Evolutionary conservation across 2,113 vertebrate genomes (phyloP).

Genomic region (Lycaon pictus): DNA sequence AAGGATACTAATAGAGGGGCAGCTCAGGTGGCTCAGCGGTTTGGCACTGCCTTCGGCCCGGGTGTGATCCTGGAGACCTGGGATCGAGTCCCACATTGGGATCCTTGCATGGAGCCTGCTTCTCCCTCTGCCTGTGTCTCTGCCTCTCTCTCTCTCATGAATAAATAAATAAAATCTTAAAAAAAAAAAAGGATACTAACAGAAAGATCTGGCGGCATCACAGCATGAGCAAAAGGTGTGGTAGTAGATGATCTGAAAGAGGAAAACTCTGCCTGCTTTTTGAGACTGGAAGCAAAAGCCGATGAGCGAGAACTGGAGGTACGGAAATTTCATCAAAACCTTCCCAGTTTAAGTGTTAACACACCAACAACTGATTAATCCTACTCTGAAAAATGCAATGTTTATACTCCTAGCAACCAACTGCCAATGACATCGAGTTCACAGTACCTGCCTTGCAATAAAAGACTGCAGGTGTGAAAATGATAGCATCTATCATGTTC

Average conservation of each 20-base stretch:
- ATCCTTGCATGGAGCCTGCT: too few species aligned
- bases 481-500: not conserved
- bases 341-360: not conserved
- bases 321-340: not conserved
- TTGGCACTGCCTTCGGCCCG: too few species aligned
- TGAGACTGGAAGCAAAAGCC: not conserved
- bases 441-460: not conserved
- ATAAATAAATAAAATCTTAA: too few species aligned
- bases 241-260: not conserved
- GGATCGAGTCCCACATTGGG: too few species aligned
- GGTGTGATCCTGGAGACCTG: too few species aligned
- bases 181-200: not conserved
- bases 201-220: not conserved
- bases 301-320: not conserved
- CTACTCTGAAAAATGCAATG: not conserved
- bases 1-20: not conserved
- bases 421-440: not conserved
- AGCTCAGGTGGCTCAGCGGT: too few species aligned
- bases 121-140: too few species aligned
- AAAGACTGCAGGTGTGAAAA: not conserved
- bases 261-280: not conserved
- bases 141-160: too few species aligned
- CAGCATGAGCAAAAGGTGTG: not conserved
- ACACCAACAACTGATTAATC: not conserved
- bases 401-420: not conserved